Conservation (phyloP, 1,140 invertebrate species). For the Drosophila triauraria region DNA sequence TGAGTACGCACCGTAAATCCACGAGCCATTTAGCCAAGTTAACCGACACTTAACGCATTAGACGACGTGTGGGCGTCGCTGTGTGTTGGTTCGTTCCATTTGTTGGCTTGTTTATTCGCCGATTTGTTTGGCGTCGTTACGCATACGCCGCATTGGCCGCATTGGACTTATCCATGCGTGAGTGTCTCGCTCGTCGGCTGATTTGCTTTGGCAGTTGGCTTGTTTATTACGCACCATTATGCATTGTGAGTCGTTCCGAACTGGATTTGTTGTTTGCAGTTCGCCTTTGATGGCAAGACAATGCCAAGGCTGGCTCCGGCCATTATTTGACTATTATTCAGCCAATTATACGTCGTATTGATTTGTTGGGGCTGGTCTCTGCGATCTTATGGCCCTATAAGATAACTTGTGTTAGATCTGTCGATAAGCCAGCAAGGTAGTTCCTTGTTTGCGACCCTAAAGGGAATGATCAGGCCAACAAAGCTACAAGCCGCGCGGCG, state of each 20-base stretch:
- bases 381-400: background rate
- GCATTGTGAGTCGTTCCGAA: slow-evolving; percentile 42
- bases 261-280: slow-evolving; percentile 40
- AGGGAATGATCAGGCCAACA: slow-evolving; percentile 60
- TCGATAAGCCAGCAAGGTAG: background rate
- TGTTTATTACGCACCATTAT: slow-evolving; percentile 78
- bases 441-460: slow-evolving; percentile 36
- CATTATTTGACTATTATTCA: slow-evolving; percentile 68
- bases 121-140: slow-evolving; percentile 66
- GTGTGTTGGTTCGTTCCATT: slow-evolving; percentile 41
- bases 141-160: slow-evolving; percentile 68
- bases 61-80: slow-evolving; percentile 53
- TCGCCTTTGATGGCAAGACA: slow-evolving; percentile 55
- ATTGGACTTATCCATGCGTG: slow-evolving; percentile 57
- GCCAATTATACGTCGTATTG: slow-evolving; percentile 68
- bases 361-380: slow-evolving; percentile 36
- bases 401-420: slow-evolving; percentile 9
- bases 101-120: slow-evolving; percentile 43
- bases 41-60: slow-evolving; percentile 80
- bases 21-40: slow-evolving; percentile 73
- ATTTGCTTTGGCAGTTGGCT: slow-evolving; percentile 59
- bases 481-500: slow-evolving; percentile 68
- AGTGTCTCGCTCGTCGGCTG: slow-evolving; percentile 35
- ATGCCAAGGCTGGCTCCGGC: slow-evolving; percentile 65
- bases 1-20: slow-evolving; percentile 57